Evolutionary conservation across 1,140 invertebrate species (phyloP).

Genomic region (Lasaia peninsularis): DNA sequence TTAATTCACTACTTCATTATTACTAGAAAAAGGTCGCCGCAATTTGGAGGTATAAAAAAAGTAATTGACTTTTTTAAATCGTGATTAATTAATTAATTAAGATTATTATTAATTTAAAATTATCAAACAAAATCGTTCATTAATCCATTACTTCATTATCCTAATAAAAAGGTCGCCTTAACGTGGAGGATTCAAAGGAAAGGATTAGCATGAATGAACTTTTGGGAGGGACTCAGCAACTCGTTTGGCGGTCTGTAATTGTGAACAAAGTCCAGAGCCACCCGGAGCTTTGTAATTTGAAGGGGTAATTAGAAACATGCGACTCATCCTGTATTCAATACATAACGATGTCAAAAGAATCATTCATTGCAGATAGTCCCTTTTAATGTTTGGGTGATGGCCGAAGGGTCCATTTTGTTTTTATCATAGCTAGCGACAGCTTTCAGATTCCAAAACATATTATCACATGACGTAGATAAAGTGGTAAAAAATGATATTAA

Average conservation of each 20-base stretch:
- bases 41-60: too few relatives aligned
- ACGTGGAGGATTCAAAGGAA: slow-evolving; percentile 4
- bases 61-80: too few relatives aligned
- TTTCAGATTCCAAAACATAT: too few relatives aligned
- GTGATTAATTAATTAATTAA: background rate
- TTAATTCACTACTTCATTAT: too few relatives aligned
- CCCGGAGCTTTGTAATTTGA: background rate
- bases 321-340: slow-evolving; percentile 9
- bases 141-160: slow-evolving; percentile 1
- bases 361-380: background rate
- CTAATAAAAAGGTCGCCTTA: background rate
- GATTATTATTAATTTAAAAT: background rate
- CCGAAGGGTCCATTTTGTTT: too few relatives aligned
- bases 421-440: too few relatives aligned
- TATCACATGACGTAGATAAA: too few relatives aligned
- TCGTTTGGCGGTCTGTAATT: slow-evolving; percentile 1
- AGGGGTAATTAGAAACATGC: slow-evolving; percentile 8
- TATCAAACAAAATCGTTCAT: background rate
- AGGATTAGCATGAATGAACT: slow-evolving; percentile 8
- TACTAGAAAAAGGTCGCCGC: too few relatives aligned
- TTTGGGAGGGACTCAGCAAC: background rate
- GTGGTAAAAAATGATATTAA: too few relatives aligned
- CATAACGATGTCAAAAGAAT: slow-evolving; percentile 5
- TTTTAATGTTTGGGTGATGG: background rate
- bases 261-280: background rate